Base-by-base conservation (phyloP, 2,888 invertebrate species). In the Diplazon laetatorius region DNA sequence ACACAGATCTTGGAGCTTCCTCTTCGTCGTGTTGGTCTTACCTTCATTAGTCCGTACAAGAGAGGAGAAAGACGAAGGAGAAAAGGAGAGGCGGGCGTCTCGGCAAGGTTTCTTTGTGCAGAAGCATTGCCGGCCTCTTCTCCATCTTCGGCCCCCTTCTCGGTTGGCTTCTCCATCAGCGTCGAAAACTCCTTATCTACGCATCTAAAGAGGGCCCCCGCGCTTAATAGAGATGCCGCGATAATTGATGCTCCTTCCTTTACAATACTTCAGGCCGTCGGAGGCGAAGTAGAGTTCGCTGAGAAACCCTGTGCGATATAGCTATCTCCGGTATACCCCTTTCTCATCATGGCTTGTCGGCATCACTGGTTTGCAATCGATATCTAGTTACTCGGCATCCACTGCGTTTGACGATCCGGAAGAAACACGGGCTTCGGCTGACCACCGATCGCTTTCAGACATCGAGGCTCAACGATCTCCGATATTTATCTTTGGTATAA, bases 141-240 rank as follows among this genome's bases (percentile, higher is more conserved):
- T 57, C 57, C 39, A 42, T 75, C 63, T 68, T 60, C n/a, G n/a
- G n/a, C 30, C 16, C 35, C 37, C 63, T 42, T 37, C 22, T 37
- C 8, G 9, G 25, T 37, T 48, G 59, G 71, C 63, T 75, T 78
- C 75, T 68, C 35, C 68, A 60, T 76, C 73, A 78, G 78, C 76
- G 75, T 75, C 69, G 48, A 80, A 80, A 77, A 82, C 81, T 71
- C 76, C 79, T 80, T 83, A 83, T 85, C 83, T 72, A 73, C 59
- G 76, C 69, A 84, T 84, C 84, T 82, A 50, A 77, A 75, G 74
- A 78, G 70, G 78, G 76, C 70, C 65, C 76, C 74, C 52, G 48
- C 76, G 75, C 83, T 81, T 82, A 83, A 85, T 86, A 84, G 82
- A 84, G 84, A 86, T 83, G 81, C 81, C 78, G 78, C 76, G 85